Evolutionary conservation across 53 echinoderm and acorn worm species (phyloP).

Genomic region (Mesocentrotus franciscanus): DNA sequence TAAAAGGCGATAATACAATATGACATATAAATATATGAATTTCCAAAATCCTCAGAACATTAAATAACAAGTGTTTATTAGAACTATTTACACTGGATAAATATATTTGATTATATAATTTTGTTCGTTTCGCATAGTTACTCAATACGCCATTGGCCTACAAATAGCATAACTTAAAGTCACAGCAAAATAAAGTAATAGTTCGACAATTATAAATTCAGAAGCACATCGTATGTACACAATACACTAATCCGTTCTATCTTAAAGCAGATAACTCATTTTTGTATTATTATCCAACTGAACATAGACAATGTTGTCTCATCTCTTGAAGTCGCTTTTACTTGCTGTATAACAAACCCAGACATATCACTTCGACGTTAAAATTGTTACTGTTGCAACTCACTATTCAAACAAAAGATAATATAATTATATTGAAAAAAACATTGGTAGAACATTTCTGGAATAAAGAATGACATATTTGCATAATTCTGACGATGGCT

Average conservation of each 20-base stretch:
- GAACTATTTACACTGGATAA: slow-evolving; percentile 21
- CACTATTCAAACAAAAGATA: background rate
- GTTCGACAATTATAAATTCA: background rate
- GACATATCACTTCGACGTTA: background rate
- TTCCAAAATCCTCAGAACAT: background rate
- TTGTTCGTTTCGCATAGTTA: slow-evolving; percentile 15
- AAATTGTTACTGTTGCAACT: background rate
- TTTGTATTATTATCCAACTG: background rate
- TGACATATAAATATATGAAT: slow-evolving; percentile 34
- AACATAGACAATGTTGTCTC: background rate
- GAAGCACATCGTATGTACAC: background rate
- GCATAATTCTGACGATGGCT: background rate
- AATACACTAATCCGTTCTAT: background rate
- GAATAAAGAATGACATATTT: background rate
- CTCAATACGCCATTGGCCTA: background rate
- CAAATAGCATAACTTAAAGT: background rate
- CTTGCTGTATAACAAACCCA: background rate
- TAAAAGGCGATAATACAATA: slow-evolving; percentile 42
- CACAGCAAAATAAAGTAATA: background rate
- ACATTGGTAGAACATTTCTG: background rate
- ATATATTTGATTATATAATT: slow-evolving; percentile 27
- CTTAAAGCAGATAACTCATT: background rate
- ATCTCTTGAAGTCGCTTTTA: background rate
- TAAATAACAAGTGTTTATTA: slow-evolving; percentile 3
- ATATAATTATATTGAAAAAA: background rate